Base-by-base conservation (phyloP, 2,113 vertebrate genomes). In the Neotoma lepida region DNA sequence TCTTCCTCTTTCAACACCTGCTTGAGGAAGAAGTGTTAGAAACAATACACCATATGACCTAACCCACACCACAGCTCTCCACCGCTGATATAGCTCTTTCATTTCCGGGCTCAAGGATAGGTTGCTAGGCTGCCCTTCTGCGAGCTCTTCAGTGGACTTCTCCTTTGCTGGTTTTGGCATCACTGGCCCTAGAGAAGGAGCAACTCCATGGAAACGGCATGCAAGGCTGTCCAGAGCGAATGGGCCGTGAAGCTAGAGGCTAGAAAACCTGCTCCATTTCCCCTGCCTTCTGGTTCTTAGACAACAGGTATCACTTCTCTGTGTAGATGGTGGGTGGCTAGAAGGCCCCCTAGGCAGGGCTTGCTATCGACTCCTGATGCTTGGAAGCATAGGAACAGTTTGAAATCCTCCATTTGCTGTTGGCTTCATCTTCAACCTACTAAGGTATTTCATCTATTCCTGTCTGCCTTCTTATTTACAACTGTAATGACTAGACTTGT, bases 71-170 rank as follows among this genome's bases (percentile, higher is more conserved):
- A 77, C 82, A 86, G 94, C 86, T 92, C 71, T 91, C 78, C 56
- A 87, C 56, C 0, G 26, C 93, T 96, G 93, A 96, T 95, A 95
- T 6, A 94, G 93, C 91, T 68, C 89, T 96, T 96, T 96, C 80
- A 95, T 97, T 97, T 97, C 96, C 96, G 96, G 95, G 91, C 91
- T 91, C 61, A 46, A 91, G 89, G 95, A 85, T 93, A 96, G 78
- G 97, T 97, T 97, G 96, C 97, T 97, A 97, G 97, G 96, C 95
- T 97, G 94, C 96, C 94, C 97, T 96, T 97, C 97, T 97, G 96
- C 91, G 87, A 97, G 96, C 97, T 96, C 97, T 97, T 97, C 96
- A 97, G 74, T 56, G 87, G 89, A 95, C 93, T 96, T 95, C 91
- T 96, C 74, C 91, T 92, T 94, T 96, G 91, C 94, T 96, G 91